Base-by-base conservation (phyloP, 2,888 invertebrate species). In the Busseola fusca region DNA sequence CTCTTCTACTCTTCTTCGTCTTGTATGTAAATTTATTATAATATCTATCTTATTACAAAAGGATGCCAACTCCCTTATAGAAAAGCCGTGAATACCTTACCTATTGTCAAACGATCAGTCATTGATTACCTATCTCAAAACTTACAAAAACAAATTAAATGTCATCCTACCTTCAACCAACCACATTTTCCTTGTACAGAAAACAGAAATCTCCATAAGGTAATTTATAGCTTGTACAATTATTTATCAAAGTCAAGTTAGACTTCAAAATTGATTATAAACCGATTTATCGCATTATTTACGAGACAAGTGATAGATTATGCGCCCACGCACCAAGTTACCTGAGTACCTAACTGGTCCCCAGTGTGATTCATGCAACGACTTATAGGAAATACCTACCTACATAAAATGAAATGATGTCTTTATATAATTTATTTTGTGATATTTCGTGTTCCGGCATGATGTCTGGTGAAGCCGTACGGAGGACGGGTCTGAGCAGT, bases 251-350 rank as follows among this genome's bases (percentile, higher is more conserved):
- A 72, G 68, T 72, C 65, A 27, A 68, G 42, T 70, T 74, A 27
- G 58, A 48, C 72, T 78, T 62, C 37, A 64, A 65, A 82, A 82
- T 80, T 80, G 78, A 84, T 78, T 77, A 76, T 71, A 79, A 81
- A 79, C 27, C 58, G 56, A 84, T 84, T 76, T 77, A 78, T 74
- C 64, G n/a, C 16, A 74, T 74, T 69, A 78, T 84, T 84, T 84
- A 84, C 70, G 78, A 81, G 66, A 82, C 81, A 75, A 74, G 57
- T 80, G 84, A 81, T 68, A 85, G 73, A 85, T 81, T 74, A 66
- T 72, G 73, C 82, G 72, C 85, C 84, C 34, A 84, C 85, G 81
- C 76, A 69, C 1, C 10, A 25, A 50, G 73, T 64, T 78, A 74
- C n/a, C n/a, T n/a, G n/a, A 42, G 62, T 67, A n/a, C n/a, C n/a